Evolutionary conservation across 2,113 vertebrate species (phyloP), one percentile per base, ranked within the genome.

Genomic region (Salminus brasiliensis): DNA sequence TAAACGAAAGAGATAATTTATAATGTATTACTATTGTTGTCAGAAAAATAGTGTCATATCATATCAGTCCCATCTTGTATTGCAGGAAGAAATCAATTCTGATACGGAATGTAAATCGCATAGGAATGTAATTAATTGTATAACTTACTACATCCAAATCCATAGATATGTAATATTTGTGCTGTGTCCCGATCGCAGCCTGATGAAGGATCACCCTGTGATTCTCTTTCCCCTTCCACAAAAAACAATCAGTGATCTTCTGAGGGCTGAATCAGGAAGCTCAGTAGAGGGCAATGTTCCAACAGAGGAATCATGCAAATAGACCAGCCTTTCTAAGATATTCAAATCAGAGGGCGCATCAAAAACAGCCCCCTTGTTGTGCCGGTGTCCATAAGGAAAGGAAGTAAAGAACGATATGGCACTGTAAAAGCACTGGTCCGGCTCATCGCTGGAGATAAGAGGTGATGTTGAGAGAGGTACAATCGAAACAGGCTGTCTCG

Each of bases 331-430:
- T 52, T 72, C 11, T n/a, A 39, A 2, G 16, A 39, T 29, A 71
- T 72, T 67, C 76, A 79, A 79, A 79, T 63, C 13, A 72, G 29
- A 30, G 32, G 7, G 32, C n/a, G 13, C 18, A 55, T 13, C 32
- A 39, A 52, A 9, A 79, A 4, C 12, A 30, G 21, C 41, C 39
- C 27, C 30, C 47, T 34, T 49, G 10, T 57, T 69, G 39, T 34
- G 30, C 27, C 49, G 21, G 1, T 78, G 57, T 78, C 15, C 18
- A 45, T 39, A 67, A 29, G 7, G 29, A 41, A 55, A 76, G 18
- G 27, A 32, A 49, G 65, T 27, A 9, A 5, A 49, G 18, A 49
- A n/a, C n/a, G 1, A 29, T 43, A 55, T 41, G 1, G 5, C 11
- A 36, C 9, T 45, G 23, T 43, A 45, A 36, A 39, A 25, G 29